Percentiles rank a stretch among this genome's conserved stretches.
Evolutionary conservation across 2,888 invertebrate species (phyloP).

Genomic region (Leptopterna dolabrata): DNA sequence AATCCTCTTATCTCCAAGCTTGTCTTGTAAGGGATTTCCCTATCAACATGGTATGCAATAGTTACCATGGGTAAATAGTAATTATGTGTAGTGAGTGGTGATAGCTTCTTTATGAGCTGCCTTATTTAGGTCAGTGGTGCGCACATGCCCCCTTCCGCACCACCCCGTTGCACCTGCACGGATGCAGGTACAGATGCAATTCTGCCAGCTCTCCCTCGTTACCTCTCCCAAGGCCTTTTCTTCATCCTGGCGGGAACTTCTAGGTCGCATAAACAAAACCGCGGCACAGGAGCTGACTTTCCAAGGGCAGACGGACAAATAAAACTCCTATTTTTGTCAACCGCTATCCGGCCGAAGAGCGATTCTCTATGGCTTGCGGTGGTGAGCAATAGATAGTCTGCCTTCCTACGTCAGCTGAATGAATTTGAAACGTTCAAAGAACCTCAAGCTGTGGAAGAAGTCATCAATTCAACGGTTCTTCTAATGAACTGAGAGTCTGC

Average conservation of each 20-base stretch:
- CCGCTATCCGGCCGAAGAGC: background rate
- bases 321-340: background rate
- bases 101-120: no score
- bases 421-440: no score
- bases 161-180: background rate
- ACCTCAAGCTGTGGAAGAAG: no score
- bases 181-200: constrained; percentile 2
- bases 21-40: no score
- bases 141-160: background rate
- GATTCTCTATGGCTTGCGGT: background rate
- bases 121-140: constrained; percentile 1
- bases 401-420: no score
- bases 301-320: background rate
- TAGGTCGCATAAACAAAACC: background rate
- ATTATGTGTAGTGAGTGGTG: no score
- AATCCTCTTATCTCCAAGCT: no score
- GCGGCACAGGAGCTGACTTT: background rate
- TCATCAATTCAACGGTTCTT: no score
- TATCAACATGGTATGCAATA: no score
- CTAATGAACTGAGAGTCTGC: no score
- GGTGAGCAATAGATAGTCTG: background rate
- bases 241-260: background rate
- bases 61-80: no score
- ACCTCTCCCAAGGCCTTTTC: background rate
- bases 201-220: background rate